These are phyloP conservation scores for Conger conger DNA, from an alignment of 2,113 vertebrate genomes.

Conservation along the genomic window DNA sequence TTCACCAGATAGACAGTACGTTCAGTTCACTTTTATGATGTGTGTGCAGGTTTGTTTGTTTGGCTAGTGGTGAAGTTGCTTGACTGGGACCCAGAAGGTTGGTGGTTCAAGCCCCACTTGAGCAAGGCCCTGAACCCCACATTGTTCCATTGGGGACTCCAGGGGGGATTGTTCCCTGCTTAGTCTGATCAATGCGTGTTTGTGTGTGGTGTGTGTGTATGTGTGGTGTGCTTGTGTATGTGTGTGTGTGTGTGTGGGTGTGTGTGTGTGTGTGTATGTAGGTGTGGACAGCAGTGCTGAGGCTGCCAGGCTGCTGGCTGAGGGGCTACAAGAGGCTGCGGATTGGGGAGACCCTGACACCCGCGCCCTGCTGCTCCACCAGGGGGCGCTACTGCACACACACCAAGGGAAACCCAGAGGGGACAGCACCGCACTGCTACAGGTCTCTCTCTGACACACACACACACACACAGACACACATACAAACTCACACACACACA, in stretches of 20 bases:
- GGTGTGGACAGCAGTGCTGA: slow-evolving; percentile 67
- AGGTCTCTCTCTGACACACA: slow-evolving; percentile 64
- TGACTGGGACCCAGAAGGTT: too few species aligned
- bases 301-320: slow-evolving; percentile 66
- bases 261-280: slow-evolving; percentile 41
- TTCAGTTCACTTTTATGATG: too few species aligned
- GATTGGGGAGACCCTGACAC: slow-evolving; percentile 74
- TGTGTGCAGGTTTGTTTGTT: too few species aligned
- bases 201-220: not conserved
- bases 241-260: not conserved
- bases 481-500: too few species aligned
- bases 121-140: too few species aligned
- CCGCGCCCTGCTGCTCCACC: slow-evolving; percentile 79
- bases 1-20: too few species aligned
- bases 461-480: slow-evolving; percentile 14
- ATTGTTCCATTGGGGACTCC: too few species aligned
- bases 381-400: slow-evolving; percentile 73
- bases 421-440: slow-evolving; percentile 67
- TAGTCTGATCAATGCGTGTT: too few species aligned
- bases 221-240: too few species aligned
- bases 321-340: slow-evolving; percentile 75
- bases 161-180: too few species aligned
- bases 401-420: slow-evolving; percentile 68
- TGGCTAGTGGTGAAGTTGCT: too few species aligned
- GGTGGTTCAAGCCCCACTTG: too few species aligned